phyloP scores from a whole-genome alignment of 53 echinoderm and acorn worm species.

The Patiria pectinifera region DNA sequence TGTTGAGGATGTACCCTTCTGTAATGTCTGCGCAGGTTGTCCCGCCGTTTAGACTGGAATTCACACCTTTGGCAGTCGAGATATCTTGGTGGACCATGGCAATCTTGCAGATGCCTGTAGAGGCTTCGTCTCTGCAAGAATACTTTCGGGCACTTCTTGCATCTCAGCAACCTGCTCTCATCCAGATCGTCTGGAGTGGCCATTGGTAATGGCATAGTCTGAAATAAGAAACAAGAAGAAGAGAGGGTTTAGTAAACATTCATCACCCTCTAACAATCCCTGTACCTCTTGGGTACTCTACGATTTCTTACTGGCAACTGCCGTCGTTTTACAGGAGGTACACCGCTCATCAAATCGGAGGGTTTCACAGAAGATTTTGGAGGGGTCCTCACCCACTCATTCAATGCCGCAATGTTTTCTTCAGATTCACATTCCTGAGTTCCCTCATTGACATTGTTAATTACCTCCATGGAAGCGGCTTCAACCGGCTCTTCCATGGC shows the following conservation, averaged over 20 bases:
- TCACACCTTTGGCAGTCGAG: neutral
- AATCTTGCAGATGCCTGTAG: neutral
- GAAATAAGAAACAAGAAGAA: neutral
- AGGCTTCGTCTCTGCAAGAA: slow-evolving; percentile 9
- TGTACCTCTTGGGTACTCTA: neutral
- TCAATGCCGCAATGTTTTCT: no score
- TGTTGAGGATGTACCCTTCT: neutral
- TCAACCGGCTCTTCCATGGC: neutral
- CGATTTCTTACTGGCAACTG: no score
- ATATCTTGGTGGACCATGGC: neutral
- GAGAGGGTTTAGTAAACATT: neutral
- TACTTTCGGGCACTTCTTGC: slow-evolving; percentile 3
- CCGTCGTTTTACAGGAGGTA: no score
- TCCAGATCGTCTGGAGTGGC: slow-evolving; percentile 6
- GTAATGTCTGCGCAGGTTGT: neutral
- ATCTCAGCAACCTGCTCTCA: neutral
- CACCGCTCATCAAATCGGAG: neutral
- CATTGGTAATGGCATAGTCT: no score
- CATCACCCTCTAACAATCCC: neutral
- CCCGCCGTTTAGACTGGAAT: neutral
- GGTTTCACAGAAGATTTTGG: neutral
- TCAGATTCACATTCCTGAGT: no score
- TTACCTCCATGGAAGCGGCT: neutral
- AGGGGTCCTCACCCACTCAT: no score
- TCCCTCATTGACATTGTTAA: no score